phyloP scores from a whole-genome alignment of 2,888 invertebrate genomes.

The Athalia cordata region DNA sequence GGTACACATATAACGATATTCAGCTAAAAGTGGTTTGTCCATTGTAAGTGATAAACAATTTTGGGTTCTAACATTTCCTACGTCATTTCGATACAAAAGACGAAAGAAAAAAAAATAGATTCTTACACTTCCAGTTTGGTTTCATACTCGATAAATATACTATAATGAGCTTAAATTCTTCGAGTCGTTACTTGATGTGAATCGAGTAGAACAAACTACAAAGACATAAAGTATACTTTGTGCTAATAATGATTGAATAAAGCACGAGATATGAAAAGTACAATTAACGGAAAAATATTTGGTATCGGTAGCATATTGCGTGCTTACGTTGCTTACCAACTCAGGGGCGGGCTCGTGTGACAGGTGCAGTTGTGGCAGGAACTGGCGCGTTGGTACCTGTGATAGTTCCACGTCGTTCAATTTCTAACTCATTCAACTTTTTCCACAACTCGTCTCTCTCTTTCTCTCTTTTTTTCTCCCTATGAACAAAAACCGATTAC shows the following conservation, averaged over 20 bases:
- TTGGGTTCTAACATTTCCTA: neutral
- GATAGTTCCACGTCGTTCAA: slow-evolving; percentile 71
- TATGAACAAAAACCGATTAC: slow-evolving; percentile 69
- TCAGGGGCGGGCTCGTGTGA: slow-evolving; percentile 72
- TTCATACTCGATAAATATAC: too few relatives aligned
- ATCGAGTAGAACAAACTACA: neutral
- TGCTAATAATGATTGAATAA: slow-evolving; percentile 36
- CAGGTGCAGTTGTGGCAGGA: slow-evolving; percentile 70
- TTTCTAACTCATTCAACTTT: slow-evolving; percentile 92
- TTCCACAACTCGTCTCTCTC: slow-evolving; percentile 99
- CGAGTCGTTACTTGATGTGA: neutral
- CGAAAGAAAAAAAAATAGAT: too few relatives aligned
- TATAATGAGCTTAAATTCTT: slow-evolving; percentile 4
- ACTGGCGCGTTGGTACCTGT: slow-evolving; percentile 63
- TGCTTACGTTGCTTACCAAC: slow-evolving; percentile 64
- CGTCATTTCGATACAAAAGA: neutral
- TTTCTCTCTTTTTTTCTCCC: slow-evolving; percentile 96
- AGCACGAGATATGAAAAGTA: slow-evolving; percentile 14
- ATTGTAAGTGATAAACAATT: neutral
- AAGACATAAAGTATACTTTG: neutral
- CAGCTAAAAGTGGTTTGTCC: slow-evolving; percentile 14
- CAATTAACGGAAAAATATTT: neutral
- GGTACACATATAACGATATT: slow-evolving; percentile 5
- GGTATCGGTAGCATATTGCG: slow-evolving; percentile 21
- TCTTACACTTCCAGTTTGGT: too few relatives aligned